A percentile compares a stretch with the other conserved stretches of the same genome.
Conservation (phyloP, 2,888 invertebrate species). For the Drosophila paramelanica region DNA sequence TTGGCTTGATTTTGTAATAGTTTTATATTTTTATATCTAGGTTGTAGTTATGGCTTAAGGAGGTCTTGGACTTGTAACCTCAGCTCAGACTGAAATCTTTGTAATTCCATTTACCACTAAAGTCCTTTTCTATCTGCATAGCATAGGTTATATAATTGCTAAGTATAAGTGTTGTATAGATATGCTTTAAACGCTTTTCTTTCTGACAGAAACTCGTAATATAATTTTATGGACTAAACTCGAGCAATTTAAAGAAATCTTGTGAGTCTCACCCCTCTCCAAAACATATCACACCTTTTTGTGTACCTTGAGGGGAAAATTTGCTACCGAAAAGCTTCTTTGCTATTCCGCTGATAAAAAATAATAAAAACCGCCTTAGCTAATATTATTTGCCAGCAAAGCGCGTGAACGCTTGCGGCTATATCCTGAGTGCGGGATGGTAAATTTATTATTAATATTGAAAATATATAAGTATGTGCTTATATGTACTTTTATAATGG, state of each 20-base stretch:
- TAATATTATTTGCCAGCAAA: slow-evolving; percentile 41
- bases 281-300: slow-evolving; percentile 8
- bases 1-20: neutral
- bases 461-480: slow-evolving; percentile 25
- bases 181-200: neutral
- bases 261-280: neutral
- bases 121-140: no score
- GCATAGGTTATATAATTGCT: no score
- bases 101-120: no score
- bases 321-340: slow-evolving; percentile 20
- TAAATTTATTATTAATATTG: slow-evolving; percentile 54
- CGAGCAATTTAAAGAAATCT: neutral
- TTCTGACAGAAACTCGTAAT: neutral
- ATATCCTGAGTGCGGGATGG: slow-evolving; percentile 11
- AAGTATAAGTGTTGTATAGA: no score
- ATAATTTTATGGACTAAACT: neutral
- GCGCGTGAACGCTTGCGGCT: slow-evolving; percentile 19
- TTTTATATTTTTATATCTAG: no score
- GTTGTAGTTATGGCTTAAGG: no score
- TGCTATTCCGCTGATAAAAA: slow-evolving; percentile 47
- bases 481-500: slow-evolving; percentile 35
- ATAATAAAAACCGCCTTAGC: slow-evolving; percentile 45
- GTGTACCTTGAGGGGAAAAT: slow-evolving; percentile 3
- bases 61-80: no score
- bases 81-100: no score